Conservation (phyloP, 2,113 vertebrate genomes). For the Hystrix brachyura region DNA sequence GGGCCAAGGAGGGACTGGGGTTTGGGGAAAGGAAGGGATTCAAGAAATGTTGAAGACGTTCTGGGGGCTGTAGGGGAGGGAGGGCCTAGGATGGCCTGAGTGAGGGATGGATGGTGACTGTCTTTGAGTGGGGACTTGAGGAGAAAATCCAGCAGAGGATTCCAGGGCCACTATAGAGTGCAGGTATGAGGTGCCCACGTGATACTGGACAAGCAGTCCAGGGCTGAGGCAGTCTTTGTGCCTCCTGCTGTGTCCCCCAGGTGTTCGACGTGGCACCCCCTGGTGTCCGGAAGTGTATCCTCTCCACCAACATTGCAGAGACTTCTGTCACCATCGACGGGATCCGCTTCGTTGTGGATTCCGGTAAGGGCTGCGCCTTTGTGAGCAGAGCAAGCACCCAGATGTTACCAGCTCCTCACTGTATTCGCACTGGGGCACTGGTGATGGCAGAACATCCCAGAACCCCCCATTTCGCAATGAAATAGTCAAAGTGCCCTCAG, state of each 20-base stretch:
- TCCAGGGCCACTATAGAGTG: not conserved
- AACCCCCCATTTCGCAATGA: not conserved
- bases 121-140: not conserved
- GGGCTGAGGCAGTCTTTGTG: not conserved
- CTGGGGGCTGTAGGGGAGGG: no score
- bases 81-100: not conserved
- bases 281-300: constrained; percentile 95
- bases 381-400: not conserved
- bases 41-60: not conserved
- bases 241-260: constrained; percentile 79
- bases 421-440: not conserved
- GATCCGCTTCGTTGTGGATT: constrained; percentile 95
- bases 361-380: constrained; percentile 86
- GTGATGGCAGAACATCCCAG: not conserved
- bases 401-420: not conserved
- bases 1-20: not conserved
- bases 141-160: not conserved
- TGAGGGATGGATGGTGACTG: not conserved
- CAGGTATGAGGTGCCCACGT: fast-evolving
- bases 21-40: not conserved
- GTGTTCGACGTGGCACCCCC: constrained; percentile 94
- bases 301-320: constrained; percentile 96
- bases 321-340: constrained; percentile 97
- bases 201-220: fast-evolving
- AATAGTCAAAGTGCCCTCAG: not conserved